These are phyloP conservation scores for Phasianus colchicus DNA, from an alignment of 2,113 vertebrate species.

Conservation along the genomic window DNA sequence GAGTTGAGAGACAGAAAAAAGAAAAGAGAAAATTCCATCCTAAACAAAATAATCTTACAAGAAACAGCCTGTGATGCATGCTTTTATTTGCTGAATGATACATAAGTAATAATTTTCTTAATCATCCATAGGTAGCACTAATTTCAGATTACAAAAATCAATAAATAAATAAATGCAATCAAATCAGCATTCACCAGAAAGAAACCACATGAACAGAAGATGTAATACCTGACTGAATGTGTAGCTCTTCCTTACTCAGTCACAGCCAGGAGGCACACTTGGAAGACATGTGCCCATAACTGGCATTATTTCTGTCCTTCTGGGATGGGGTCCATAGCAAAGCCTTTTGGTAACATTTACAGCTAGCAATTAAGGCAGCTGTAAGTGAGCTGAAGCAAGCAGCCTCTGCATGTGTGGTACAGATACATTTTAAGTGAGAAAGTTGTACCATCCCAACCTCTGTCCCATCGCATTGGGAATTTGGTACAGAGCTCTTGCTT, in stretches of 20 bases:
- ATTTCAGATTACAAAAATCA: not conserved
- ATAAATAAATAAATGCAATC: not conserved
- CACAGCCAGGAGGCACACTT: not conserved
- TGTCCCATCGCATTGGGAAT: fast-evolving
- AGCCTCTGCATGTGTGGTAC: not conserved
- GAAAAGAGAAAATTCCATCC: not conserved
- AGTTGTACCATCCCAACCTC: not conserved
- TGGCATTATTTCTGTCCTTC: not conserved
- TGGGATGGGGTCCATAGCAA: not conserved
- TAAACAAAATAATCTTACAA: not conserved
- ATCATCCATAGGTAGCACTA: not conserved
- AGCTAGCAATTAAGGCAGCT: not conserved
- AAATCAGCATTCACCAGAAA: not conserved
- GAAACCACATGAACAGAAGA: not conserved
- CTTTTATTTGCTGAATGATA: not conserved
- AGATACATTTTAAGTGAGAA: not conserved
- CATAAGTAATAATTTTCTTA: not conserved
- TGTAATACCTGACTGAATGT: not conserved
- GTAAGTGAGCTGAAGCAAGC: not conserved
- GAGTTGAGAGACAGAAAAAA: not conserved
- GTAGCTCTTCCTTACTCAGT: not conserved
- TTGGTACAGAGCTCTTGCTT: not conserved
- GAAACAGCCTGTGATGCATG: not conserved
- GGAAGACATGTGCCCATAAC: not conserved
- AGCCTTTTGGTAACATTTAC: not conserved